Evolutionary conservation across 2,797 vertebrate species (phyloP), one percentile per base, ranked within the genome.

Genomic region (Salmo trutta): DNA sequence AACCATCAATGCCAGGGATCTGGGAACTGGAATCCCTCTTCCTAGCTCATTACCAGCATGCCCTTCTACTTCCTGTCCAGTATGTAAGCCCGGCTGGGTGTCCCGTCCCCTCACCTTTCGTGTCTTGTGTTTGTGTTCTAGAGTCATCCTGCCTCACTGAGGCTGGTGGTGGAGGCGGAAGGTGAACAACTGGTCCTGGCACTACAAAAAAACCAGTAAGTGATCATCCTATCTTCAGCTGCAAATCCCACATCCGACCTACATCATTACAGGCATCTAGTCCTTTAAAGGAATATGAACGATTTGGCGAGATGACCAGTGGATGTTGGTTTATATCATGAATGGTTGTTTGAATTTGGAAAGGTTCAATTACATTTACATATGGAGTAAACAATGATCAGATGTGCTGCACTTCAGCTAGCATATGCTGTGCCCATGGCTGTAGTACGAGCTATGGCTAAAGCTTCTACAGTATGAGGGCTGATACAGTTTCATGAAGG

Each of bases 181-280:
- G 93, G 90, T 75, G 88, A 92, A 85, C 93, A 90, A 75, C 92
- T 98, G 87, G 91, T 96, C 91, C 88, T 99, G 66, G 76, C 86
- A 52, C 91, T 99, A 93, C 93, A 97, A 85, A 97, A 96, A 90
- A 99, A 99, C 24, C 93, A 97, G 98, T 99, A 87, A 98, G 98
- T 94, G 81, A 70, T 74, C 54, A 56, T 73, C 15, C 24, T 77
- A 80, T 78, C 79, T 76, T 56, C 69, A 2, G 36, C 68, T 21
- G 5, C 64, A 21, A 12, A 65, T 65, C 64, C 36, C 47, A 19
- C 68, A 16, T 41, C 8, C 41, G 41, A 47, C 41, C 41, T 47
- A 12, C 10, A 47, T 47, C 41, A 47, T 47, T 47, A 65, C 62
- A 29, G 62, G 14, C 64, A 66, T 31, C n/a, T 64, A 24, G 10